phyloP scores from a whole-genome alignment of 1,140 invertebrate genomes.

The Platyscapa corneri region DNA sequence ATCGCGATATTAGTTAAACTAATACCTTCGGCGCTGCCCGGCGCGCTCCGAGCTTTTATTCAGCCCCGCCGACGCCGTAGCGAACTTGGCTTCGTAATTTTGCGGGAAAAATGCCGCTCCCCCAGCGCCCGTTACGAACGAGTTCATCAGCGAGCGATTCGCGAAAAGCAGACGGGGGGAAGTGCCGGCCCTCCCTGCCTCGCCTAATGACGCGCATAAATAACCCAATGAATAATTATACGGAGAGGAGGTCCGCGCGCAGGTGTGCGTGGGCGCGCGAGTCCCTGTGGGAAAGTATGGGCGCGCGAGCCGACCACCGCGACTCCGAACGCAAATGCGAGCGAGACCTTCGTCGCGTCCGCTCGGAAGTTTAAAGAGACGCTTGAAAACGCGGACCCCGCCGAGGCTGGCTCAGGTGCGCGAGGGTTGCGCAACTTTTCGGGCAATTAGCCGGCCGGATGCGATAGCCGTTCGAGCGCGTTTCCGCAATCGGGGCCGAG shows the following conservation, averaged over 20 bases:
- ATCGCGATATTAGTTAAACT: not conserved
- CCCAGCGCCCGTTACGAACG: too few species aligned
- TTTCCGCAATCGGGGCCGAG: not conserved
- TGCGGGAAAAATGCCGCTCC: too few species aligned
- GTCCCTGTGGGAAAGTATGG: slow-evolving; percentile 28
- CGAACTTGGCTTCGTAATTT: too few species aligned
- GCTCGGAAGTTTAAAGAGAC: not conserved
- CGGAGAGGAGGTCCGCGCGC: not conserved
- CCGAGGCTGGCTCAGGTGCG: too few species aligned
- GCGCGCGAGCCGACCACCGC: slow-evolving; percentile 56
- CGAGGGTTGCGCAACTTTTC: not conserved
- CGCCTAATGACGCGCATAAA: not conserved
- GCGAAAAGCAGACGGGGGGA: too few species aligned
- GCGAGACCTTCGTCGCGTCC: not conserved
- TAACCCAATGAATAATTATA: not conserved
- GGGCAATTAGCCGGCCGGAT: not conserved
- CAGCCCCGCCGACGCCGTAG: too few species aligned
- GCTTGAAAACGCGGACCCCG: too few species aligned
- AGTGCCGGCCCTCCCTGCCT: too few species aligned
- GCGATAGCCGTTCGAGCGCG: not conserved
- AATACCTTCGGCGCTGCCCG: not conserved
- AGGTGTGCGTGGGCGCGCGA: not conserved
- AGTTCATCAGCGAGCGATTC: too few species aligned
- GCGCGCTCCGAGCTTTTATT: too few species aligned
- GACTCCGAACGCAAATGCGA: slow-evolving; percentile 61